phyloP scores from a whole-genome alignment of 2,797 vertebrate species.

The Sebastes iracundus region DNA sequence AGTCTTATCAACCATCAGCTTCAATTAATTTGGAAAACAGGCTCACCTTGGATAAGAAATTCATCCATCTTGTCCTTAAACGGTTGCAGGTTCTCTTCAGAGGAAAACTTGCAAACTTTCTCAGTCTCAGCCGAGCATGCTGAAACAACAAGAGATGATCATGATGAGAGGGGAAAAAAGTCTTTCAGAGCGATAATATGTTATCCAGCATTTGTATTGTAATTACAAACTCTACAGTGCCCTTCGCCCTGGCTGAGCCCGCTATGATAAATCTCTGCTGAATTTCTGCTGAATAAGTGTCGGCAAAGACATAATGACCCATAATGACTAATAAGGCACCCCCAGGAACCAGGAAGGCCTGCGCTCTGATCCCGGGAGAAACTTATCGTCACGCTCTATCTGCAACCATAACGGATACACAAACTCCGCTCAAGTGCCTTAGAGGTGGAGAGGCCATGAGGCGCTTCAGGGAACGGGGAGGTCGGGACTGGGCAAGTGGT shows the following conservation, averaged over 20 bases:
- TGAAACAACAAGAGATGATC: slow-evolving; percentile 67
- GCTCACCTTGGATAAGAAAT: slow-evolving; percentile 92
- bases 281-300: slow-evolving; percentile 62
- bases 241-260: slow-evolving; percentile 5
- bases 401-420: slow-evolving; percentile 67
- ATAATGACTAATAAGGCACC: slow-evolving; percentile 60
- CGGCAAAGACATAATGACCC: slow-evolving; percentile 60
- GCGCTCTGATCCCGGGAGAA: slow-evolving; percentile 35
- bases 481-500: slow-evolving; percentile 54
- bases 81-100: slow-evolving; percentile 91
- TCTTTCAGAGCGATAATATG: slow-evolving; percentile 14
- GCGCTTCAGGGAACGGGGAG: slow-evolving; percentile 51
- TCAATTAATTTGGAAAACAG: neutral
- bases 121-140: slow-evolving; percentile 91
- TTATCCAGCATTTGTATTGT: slow-evolving; percentile 27
- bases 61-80: slow-evolving; percentile 95
- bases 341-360: slow-evolving; percentile 49
- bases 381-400: slow-evolving; percentile 67
- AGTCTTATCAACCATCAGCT: neutral
- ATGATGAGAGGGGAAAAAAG: neutral
- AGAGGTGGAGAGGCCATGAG: slow-evolving; percentile 62
- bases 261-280: slow-evolving; percentile 42
- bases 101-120: slow-evolving; percentile 91
- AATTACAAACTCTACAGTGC: slow-evolving; percentile 15
- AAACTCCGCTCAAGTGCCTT: slow-evolving; percentile 59